Percentiles rank a stretch among this genome's conserved stretches.
Evolutionary conservation across 2,113 vertebrate genomes (phyloP).

Genomic region (Sinocyclocheilus maitianheensis): DNA sequence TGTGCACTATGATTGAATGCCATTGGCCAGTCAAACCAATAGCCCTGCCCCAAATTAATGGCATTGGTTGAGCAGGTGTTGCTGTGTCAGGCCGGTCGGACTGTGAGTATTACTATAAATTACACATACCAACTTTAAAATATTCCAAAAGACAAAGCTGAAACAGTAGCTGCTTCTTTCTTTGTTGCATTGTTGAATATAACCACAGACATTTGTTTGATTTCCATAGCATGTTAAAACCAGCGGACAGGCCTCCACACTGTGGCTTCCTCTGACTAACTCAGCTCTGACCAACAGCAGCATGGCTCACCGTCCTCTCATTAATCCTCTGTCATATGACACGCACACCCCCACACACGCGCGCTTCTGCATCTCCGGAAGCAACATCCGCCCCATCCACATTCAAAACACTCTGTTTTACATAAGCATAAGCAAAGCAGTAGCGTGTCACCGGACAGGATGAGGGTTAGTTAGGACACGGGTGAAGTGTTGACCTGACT

Average conservation of each 20-base stretch:
- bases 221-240: conserved; percentile 37
- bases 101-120: neutral
- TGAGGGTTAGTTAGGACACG: conserved; percentile 29
- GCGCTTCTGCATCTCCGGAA: conserved; percentile 41
- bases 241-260: conserved; percentile 2
- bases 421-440: conserved; percentile 50
- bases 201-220: conserved; percentile 21
- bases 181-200: neutral
- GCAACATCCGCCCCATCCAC: conserved; percentile 55
- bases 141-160: neutral
- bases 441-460: neutral
- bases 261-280: conserved; percentile 20
- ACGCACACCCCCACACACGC: neutral
- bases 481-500: conserved; percentile 11
- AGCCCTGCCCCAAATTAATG: neutral
- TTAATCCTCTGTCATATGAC: conserved; percentile 50
- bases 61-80: neutral
- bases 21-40: neutral
- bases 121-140: neutral
- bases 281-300: conserved; percentile 20
- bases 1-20: neutral
- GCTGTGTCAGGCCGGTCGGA: neutral
- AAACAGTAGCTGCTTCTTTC: conserved; percentile 10
- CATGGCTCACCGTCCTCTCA: conserved; percentile 10
- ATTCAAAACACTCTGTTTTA: conserved; percentile 61